Evolutionary conservation across 2,888 invertebrate genomes (phyloP).

Genomic region (Cryptops parisi): DNA sequence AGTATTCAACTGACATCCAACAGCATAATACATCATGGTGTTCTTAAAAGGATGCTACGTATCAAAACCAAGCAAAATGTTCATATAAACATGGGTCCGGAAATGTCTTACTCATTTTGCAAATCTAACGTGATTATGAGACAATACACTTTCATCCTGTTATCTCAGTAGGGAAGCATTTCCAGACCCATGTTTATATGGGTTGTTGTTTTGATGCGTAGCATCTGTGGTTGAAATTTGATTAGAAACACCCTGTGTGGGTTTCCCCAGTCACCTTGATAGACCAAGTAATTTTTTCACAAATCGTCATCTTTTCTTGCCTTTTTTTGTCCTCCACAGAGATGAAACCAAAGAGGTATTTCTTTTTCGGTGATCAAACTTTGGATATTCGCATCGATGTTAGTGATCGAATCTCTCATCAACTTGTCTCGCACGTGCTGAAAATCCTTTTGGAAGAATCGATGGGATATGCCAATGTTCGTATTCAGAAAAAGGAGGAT

Average conservation of each 20-base stretch:
- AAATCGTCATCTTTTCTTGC: not conserved
- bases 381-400: slow-evolving; percentile 17
- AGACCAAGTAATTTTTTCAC: not conserved
- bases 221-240: too few species aligned
- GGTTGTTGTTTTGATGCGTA: too few species aligned
- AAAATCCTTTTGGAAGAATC: slow-evolving; percentile 31
- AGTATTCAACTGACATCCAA: too few species aligned
- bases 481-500: slow-evolving; percentile 24
- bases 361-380: slow-evolving; percentile 17
- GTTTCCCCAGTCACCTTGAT: not conserved
- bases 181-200: too few species aligned
- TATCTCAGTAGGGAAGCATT: too few species aligned
- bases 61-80: too few species aligned
- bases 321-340: slow-evolving; percentile 2
- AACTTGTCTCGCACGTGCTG: slow-evolving; percentile 31
- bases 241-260: too few species aligned
- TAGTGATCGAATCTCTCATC: slow-evolving; percentile 29
- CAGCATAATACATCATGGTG: too few species aligned
- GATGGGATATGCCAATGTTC: slow-evolving; percentile 31
- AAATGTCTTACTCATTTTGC: too few species aligned
- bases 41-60: too few species aligned
- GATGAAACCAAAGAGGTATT: slow-evolving; percentile 14
- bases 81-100: too few species aligned
- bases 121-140: not conserved
- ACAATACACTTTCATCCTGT: too few species aligned